These are phyloP conservation scores for Agrypnus murinus DNA, from an alignment of 2,888 invertebrate genomes.

Conservation along the genomic window DNA sequence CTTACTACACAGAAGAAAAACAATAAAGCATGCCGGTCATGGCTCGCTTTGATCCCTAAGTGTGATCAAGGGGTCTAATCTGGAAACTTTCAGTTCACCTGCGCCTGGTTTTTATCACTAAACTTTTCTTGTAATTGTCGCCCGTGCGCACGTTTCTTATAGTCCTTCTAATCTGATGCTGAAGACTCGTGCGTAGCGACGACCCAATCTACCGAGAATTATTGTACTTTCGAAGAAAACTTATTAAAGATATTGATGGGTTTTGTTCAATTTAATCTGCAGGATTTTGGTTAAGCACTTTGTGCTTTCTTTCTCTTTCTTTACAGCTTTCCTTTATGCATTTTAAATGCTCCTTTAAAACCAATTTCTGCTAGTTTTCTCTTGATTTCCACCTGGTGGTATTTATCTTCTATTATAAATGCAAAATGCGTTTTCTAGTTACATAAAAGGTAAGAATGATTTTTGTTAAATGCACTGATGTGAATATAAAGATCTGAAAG, in stretches of 20 bases:
- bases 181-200: slow-evolving; percentile 47
- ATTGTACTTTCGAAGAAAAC: slow-evolving; percentile 46
- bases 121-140: slow-evolving; percentile 57
- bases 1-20: slow-evolving; percentile 45
- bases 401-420: neutral
- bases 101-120: slow-evolving; percentile 54
- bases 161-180: slow-evolving; percentile 44
- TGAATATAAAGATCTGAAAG: too few relatives aligned
- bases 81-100: slow-evolving; percentile 55
- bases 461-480: too few relatives aligned
- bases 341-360: slow-evolving; percentile 18
- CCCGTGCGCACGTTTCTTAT: slow-evolving; percentile 44
- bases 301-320: slow-evolving; percentile 9
- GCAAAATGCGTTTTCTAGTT: neutral
- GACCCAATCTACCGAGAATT: slow-evolving; percentile 40
- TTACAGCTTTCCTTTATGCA: neutral
- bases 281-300: slow-evolving; percentile 24
- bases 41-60: slow-evolving; percentile 54
- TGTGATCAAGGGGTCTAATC: slow-evolving; percentile 55
- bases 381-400: neutral
- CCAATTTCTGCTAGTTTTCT: neutral
- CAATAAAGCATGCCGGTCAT: slow-evolving; percentile 56
- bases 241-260: slow-evolving; percentile 45
- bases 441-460: too few relatives aligned
- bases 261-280: slow-evolving; percentile 44